phyloP scores from a whole-genome alignment of 2,888 invertebrate species.

The Philonicus albiceps region DNA sequence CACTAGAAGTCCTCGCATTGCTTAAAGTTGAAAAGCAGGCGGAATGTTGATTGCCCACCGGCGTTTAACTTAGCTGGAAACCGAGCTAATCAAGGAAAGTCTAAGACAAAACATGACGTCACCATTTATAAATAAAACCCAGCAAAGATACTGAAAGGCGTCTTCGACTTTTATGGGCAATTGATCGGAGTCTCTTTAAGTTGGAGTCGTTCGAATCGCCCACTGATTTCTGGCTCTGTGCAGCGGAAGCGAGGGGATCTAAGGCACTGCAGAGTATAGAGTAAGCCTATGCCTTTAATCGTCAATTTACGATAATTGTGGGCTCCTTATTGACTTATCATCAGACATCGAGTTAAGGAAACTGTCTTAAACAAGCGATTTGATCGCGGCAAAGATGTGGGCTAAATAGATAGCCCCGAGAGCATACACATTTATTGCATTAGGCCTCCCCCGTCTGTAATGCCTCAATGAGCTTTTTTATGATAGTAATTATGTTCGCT shows the following conservation, averaged over 20 bases:
- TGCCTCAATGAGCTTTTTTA: background rate
- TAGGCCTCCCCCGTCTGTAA: background rate
- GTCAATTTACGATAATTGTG: constrained; percentile 24
- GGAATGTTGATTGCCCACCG: background rate
- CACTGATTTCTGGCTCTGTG: background rate
- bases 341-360: background rate
- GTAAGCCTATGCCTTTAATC: background rate
- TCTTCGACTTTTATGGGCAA: constrained; percentile 37
- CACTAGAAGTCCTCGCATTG: background rate
- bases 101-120: constrained; percentile 11
- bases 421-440: background rate
- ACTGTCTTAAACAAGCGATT: background rate
- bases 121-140: background rate
- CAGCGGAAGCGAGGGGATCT: background rate
- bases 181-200: background rate
- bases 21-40: background rate
- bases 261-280: background rate
- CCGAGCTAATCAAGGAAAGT: background rate
- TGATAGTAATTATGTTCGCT: background rate
- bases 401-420: background rate
- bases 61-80: background rate
- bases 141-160: background rate
- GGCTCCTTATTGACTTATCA: constrained; percentile 27
- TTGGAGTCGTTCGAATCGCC: constrained; percentile 6
- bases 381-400: background rate